These are phyloP conservation scores for Cervus canadensis DNA, from an alignment of 2,113 vertebrate species.

Conservation along the genomic window DNA sequence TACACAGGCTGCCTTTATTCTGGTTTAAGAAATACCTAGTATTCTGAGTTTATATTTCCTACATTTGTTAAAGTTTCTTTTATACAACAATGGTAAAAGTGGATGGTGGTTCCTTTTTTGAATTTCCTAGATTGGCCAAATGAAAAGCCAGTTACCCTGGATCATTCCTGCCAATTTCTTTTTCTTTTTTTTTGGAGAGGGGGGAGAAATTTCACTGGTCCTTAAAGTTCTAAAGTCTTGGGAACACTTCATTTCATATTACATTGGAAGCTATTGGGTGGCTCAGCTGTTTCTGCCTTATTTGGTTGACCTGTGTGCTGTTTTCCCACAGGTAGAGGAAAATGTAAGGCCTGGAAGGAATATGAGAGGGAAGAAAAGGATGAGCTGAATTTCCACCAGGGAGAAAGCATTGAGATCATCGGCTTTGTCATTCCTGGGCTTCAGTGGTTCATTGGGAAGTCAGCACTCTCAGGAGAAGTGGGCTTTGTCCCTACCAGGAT, in stretches of 20 bases:
- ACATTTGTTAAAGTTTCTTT: neutral
- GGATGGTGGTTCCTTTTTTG: neutral
- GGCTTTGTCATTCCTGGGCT: conserved; percentile 90
- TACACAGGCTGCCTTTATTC: neutral
- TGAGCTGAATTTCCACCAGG: conserved; percentile 88
- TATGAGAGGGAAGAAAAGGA: conserved; percentile 82
- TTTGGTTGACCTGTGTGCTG: neutral
- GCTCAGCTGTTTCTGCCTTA: rapidly evolving
- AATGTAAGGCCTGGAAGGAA: conserved; percentile 84
- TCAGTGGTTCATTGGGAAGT: conserved; percentile 89
- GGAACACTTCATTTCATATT: neutral
- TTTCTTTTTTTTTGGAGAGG: neutral
- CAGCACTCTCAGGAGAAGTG: conserved; percentile 80
- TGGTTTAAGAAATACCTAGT: neutral
- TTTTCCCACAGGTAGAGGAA: conserved; percentile 86
- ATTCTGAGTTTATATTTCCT: neutral
- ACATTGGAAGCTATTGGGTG: neutral
- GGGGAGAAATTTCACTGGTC: neutral
- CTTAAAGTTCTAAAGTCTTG: neutral
- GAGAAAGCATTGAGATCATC: conserved; percentile 88
- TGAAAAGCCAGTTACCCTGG: neutral
- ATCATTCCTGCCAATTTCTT: neutral
- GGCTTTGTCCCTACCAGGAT: conserved; percentile 89
- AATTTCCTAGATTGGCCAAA: neutral
- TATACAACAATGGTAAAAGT: neutral